phyloP scores from a whole-genome alignment of 2,888 invertebrate species.

The Drosophila paracracens region DNA sequence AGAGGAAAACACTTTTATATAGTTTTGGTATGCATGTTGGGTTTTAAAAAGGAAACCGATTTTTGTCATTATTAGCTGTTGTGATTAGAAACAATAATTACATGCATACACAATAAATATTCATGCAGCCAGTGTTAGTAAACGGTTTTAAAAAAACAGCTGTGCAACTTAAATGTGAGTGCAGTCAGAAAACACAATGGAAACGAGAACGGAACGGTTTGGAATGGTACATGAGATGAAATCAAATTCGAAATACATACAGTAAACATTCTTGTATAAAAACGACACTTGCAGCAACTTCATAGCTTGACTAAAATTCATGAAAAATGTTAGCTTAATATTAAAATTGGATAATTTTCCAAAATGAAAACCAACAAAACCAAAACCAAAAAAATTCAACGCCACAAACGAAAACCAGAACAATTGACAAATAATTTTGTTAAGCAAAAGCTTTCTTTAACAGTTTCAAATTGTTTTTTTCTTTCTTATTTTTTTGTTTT shows the following conservation, averaged over 20 bases:
- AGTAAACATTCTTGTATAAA: constrained; percentile 52
- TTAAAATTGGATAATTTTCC: constrained; percentile 53
- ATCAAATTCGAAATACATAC: constrained; percentile 39
- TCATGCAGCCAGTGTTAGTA: constrained; percentile 62
- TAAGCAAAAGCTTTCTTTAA: constrained; percentile 44
- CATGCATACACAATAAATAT: constrained; percentile 12
- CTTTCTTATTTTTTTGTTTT: constrained; percentile 14
- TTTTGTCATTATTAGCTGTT: constrained; percentile 69
- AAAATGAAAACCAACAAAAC: constrained; percentile 42
- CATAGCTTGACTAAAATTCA: constrained; percentile 84
- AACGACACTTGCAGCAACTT: constrained; percentile 84
- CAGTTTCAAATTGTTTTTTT: constrained; percentile 13
- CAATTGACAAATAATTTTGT: constrained; percentile 31
- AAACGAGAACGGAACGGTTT: constrained; percentile 25
- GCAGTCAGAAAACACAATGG: constrained; percentile 34
- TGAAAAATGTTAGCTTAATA: constrained; percentile 72
- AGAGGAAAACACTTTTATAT: constrained; percentile 38
- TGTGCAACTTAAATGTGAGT: constrained; percentile 46
- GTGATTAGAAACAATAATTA: constrained; percentile 15
- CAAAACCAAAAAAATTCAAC: constrained; percentile 23
- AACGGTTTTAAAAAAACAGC: constrained; percentile 31
- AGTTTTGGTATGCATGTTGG: constrained; percentile 66
- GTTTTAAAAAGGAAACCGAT: constrained; percentile 77
- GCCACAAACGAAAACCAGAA: constrained; percentile 46
- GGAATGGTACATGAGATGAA: constrained; percentile 34